Percentiles rank a stretch among this genome's conserved stretches.
phyloP scores from a whole-genome alignment of 2,797 vertebrate genomes.

The Sebastes diaconus region DNA sequence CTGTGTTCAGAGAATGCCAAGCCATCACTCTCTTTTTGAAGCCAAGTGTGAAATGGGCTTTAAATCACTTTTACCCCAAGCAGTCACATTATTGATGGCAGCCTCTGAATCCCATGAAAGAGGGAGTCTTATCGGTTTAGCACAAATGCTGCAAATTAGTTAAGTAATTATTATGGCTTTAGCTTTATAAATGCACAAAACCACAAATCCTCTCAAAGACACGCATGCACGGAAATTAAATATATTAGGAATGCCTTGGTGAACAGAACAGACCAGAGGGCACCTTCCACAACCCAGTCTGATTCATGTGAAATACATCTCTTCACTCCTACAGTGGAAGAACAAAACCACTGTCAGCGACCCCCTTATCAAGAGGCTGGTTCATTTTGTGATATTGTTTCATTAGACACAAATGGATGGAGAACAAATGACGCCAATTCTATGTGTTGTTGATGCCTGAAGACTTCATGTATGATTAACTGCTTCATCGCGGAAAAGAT shows the following conservation, averaged over 20 bases:
- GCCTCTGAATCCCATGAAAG: constrained; percentile 71
- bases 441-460: constrained; percentile 50
- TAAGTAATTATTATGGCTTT: constrained; percentile 74
- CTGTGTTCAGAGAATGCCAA: constrained; percentile 53
- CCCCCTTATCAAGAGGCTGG: constrained; percentile 7
- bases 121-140: constrained; percentile 71
- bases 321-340: neutral
- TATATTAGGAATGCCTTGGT: constrained; percentile 43
- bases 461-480: constrained; percentile 51
- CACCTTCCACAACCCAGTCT: constrained; percentile 35
- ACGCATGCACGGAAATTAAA: constrained; percentile 57
- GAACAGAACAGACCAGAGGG: constrained; percentile 56
- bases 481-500: constrained; percentile 8
- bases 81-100: constrained; percentile 71
- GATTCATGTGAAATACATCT: constrained; percentile 53
- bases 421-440: constrained; percentile 33
- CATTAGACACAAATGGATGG: constrained; percentile 47
- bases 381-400: constrained; percentile 40
- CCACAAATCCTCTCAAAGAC: constrained; percentile 64
- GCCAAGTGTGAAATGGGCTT: constrained; percentile 81
- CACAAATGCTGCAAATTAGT: constrained; percentile 74
- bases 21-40: constrained; percentile 69
- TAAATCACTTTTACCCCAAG: constrained; percentile 74
- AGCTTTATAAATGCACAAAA: constrained; percentile 61
- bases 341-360: constrained; percentile 25